Evolutionary conservation across 2,113 vertebrate genomes (phyloP).

Genomic region (Zeus faber): DNA sequence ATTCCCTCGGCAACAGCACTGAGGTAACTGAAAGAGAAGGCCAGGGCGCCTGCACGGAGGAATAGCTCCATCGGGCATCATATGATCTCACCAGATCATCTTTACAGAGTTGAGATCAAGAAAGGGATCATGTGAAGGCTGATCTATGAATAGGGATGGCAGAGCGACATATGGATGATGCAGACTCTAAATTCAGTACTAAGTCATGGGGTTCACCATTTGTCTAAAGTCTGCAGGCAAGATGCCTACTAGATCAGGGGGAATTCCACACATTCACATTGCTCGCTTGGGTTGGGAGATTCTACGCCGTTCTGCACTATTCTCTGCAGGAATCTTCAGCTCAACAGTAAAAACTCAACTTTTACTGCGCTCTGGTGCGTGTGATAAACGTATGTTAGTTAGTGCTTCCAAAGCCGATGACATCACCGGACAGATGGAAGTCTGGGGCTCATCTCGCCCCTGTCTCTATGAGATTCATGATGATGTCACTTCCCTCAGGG

Average conservation of each 20-base stretch:
- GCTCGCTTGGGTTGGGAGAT: background rate
- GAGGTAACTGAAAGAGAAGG: slow-evolving; percentile 21
- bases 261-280: slow-evolving; percentile 6
- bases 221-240: slow-evolving; percentile 27
- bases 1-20: slow-evolving; percentile 23
- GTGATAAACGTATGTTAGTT: slow-evolving; percentile 11
- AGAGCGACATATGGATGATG: slow-evolving; percentile 52
- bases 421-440: slow-evolving; percentile 27
- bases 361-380: no score
- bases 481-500: slow-evolving; percentile 30
- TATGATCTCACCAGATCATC: slow-evolving; percentile 36
- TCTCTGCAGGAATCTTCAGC: background rate
- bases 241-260: slow-evolving; percentile 6
- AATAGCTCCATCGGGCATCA: slow-evolving; percentile 20
- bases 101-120: slow-evolving; percentile 53
- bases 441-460: slow-evolving; percentile 9
- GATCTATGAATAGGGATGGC: slow-evolving; percentile 63
- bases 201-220: slow-evolving; percentile 23
- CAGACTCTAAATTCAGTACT: slow-evolving; percentile 23
- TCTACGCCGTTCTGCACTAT: no score
- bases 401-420: slow-evolving; percentile 11
- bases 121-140: slow-evolving; percentile 57
- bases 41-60: slow-evolving; percentile 33
- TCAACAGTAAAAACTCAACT: no score
- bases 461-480: slow-evolving; percentile 20